Percentiles rank a stretch among this genome's conserved stretches.
These are phyloP conservation scores for Drosophila acutilabella DNA, from an alignment of 2,888 invertebrate genomes.

Conservation along the genomic window DNA sequence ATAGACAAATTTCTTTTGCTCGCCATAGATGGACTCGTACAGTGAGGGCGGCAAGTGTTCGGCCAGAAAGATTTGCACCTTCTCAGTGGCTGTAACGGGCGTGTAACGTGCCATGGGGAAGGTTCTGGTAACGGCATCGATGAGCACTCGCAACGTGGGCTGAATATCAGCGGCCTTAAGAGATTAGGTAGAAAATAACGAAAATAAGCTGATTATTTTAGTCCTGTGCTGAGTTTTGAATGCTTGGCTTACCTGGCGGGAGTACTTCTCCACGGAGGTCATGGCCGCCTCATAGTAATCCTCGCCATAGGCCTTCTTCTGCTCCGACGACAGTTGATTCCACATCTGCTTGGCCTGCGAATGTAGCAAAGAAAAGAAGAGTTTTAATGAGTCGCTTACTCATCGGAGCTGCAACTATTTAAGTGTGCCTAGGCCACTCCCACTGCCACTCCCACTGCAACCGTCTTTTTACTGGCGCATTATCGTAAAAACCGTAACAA, in stretches of 20 bases:
- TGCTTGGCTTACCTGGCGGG: conserved; percentile 86
- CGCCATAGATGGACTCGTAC: conserved; percentile 91
- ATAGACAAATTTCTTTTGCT: conserved; percentile 74
- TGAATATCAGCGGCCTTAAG: conserved; percentile 90
- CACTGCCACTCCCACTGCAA: background rate
- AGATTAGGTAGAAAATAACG: too few species aligned
- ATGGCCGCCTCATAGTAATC: conserved; percentile 93
- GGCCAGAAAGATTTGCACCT: conserved; percentile 91
- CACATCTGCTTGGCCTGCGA: conserved; percentile 92
- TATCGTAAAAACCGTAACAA: conserved; percentile 66
- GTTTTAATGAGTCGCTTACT: conserved; percentile 60
- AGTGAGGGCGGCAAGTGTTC: conserved; percentile 93
- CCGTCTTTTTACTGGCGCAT: conserved; percentile 14
- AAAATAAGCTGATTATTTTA: conserved; percentile 29
- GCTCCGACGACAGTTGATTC: conserved; percentile 91
- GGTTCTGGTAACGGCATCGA: conserved; percentile 91
- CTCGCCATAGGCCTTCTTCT: conserved; percentile 92
- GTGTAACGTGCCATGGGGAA: conserved; percentile 94
- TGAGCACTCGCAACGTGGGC: conserved; percentile 90
- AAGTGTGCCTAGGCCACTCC: conserved; percentile 21
- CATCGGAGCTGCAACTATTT: conserved; percentile 49
- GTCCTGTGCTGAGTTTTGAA: background rate
- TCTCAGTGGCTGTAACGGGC: conserved; percentile 91
- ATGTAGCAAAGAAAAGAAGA: conserved; percentile 37
- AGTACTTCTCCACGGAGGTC: conserved; percentile 91